A percentile compares a stretch with the other conserved stretches of the same genome.
Conservation (phyloP, 2,113 vertebrate species). For the Marcusenius ussheri region DNA sequence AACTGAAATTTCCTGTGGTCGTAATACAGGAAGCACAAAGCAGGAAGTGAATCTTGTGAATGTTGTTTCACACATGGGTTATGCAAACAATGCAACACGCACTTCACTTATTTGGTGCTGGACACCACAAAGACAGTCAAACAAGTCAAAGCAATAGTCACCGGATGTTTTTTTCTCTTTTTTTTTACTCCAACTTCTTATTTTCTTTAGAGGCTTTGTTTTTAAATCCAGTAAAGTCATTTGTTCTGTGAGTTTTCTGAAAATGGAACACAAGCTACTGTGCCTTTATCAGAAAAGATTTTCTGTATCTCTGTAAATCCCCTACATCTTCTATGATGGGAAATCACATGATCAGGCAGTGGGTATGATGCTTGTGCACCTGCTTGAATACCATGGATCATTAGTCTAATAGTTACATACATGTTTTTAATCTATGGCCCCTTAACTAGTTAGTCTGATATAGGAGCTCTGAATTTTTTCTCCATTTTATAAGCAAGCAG, state of each 20-base stretch:
- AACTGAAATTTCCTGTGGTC: conserved; percentile 52
- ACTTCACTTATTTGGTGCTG: too few species aligned
- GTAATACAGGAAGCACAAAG: conserved; percentile 19
- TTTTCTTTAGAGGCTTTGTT: background rate
- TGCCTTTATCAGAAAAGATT: background rate
- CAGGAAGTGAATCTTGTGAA: conserved; percentile 32
- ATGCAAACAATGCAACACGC: background rate
- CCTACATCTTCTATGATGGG: background rate
- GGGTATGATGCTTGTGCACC: background rate
- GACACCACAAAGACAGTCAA: background rate
- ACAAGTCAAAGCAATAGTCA: background rate
- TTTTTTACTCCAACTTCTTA: too few species aligned
- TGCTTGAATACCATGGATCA: background rate
- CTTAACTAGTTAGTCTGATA: background rate
- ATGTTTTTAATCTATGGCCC: background rate
- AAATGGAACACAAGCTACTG: background rate
- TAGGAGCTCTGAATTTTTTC: background rate
- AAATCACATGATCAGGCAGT: background rate
- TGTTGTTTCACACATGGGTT: conserved; percentile 45
- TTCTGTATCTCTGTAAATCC: background rate
- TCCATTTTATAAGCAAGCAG: conserved; percentile 23
- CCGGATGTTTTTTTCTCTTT: background rate
- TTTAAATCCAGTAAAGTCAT: background rate
- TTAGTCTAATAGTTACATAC: background rate
- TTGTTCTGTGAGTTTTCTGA: background rate